A percentile compares a stretch with the other conserved stretches of the same genome.
Conservation (phyloP, 2,888 invertebrate genomes). For the Aproaerema taeniolella region DNA sequence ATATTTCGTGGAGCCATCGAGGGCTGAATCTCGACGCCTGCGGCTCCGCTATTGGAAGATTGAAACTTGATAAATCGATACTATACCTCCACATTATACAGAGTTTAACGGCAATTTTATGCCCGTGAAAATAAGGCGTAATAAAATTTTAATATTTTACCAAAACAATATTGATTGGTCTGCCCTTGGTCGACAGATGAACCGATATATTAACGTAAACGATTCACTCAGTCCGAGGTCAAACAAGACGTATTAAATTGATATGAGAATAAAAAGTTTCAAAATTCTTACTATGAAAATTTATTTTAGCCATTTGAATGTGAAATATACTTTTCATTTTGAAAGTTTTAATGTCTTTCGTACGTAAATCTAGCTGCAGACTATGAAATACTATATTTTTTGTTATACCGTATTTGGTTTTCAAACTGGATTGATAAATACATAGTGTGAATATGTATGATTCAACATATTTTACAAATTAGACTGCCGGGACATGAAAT, state of each 20-base stretch:
- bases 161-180: conserved; percentile 39
- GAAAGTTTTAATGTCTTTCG: too few relatives aligned
- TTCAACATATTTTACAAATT: too few relatives aligned
- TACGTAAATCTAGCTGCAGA: too few relatives aligned
- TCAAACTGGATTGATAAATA: too few relatives aligned
- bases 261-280: too few relatives aligned
- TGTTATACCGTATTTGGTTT: too few relatives aligned
- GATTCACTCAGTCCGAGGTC: not conserved
- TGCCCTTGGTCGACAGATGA: conserved; percentile 19
- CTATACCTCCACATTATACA: conserved; percentile 25
- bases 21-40: conserved; percentile 25
- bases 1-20: conserved; percentile 31
- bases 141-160: conserved; percentile 44
- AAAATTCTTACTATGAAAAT: too few relatives aligned
- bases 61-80: conserved; percentile 59
- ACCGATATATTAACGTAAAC: not conserved
- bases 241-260: not conserved
- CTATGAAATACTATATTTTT: too few relatives aligned
- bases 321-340: too few relatives aligned
- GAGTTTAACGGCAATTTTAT: conserved; percentile 37
- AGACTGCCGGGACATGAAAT: too few relatives aligned
- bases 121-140: conserved; percentile 40
- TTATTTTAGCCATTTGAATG: too few relatives aligned
- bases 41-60: conserved; percentile 37
- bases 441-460: too few relatives aligned